Conservation (phyloP, 2,888 invertebrate genomes). For the Sympetrum striolatum region DNA sequence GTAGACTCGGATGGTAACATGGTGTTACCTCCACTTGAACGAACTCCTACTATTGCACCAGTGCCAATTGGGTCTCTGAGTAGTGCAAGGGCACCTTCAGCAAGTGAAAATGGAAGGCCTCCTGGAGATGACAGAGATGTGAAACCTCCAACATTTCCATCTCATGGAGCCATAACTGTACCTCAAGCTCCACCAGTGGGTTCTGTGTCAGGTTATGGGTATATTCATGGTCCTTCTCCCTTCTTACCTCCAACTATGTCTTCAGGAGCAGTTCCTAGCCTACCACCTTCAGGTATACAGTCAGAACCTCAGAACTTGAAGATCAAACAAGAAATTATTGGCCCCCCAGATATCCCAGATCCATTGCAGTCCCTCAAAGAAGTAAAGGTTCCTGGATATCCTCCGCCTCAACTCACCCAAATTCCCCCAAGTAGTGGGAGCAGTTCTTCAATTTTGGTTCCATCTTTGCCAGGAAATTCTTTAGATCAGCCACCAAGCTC, state of each 20-base stretch:
- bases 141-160: conserved; percentile 4
- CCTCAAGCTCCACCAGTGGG: conserved; percentile 54
- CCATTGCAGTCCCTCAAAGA: conserved; percentile 80
- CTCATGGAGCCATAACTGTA: conserved; percentile 49
- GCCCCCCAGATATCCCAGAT: conserved; percentile 60
- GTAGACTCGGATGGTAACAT: conserved; percentile 10
- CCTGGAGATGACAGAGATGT: conserved; percentile 13
- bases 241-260: conserved; percentile 14
- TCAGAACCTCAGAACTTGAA: conserved; percentile 76
- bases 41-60: conserved; percentile 53
- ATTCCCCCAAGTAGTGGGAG: conserved; percentile 36
- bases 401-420: conserved; percentile 33
- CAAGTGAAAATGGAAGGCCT: background rate
- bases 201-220: conserved; percentile 66
- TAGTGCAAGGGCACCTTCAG: background rate
- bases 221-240: conserved; percentile 62
- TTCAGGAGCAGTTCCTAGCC: conserved; percentile 12
- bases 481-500: conserved; percentile 50
- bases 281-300: conserved; percentile 52
- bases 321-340: conserved; percentile 69
- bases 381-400: conserved; percentile 77
- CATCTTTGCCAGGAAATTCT: conserved; percentile 47
- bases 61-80: conserved; percentile 50
- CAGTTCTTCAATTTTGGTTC: conserved; percentile 46
- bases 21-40: conserved; percentile 50